phyloP scores from a whole-genome alignment of 1,140 invertebrate species.

The Calosoma granatense region DNA sequence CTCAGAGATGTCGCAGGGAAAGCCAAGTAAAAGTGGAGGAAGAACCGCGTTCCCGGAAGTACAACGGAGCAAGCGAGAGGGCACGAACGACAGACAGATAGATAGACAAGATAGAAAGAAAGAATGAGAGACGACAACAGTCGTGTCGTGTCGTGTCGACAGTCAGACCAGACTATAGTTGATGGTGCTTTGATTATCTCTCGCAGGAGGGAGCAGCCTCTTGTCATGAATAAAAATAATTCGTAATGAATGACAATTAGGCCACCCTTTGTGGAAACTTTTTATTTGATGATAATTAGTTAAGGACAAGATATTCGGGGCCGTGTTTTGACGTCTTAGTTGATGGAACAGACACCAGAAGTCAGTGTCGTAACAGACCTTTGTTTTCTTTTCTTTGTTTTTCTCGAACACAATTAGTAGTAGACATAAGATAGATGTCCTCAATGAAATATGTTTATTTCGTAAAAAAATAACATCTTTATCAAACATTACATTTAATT shows the following conservation, averaged over 20 bases:
- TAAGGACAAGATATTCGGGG: not conserved
- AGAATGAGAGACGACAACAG: not conserved
- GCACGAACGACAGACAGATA: too few relatives aligned
- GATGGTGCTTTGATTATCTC: not conserved
- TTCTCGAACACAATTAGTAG: too few relatives aligned
- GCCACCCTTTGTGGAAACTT: not conserved
- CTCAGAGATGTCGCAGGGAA: too few relatives aligned
- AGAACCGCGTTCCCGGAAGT: too few relatives aligned
- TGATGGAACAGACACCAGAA: not conserved
- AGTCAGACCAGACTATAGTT: not conserved
- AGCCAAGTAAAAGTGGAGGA: not conserved
- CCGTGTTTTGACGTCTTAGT: not conserved
- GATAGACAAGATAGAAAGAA: too few relatives aligned
- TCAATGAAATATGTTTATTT: not conserved
- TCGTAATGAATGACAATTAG: not conserved
- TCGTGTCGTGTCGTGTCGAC: not conserved
- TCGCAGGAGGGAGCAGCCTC: too few relatives aligned
- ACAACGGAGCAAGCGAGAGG: too few relatives aligned
- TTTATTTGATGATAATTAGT: not conserved
- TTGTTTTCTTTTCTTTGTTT: not conserved
- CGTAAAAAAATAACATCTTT: not conserved
- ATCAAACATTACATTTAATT: too few relatives aligned
- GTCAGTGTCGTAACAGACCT: not conserved
- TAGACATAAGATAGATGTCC: not conserved
- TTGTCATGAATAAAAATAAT: not conserved